Evolutionary conservation across 2,113 vertebrate genomes (phyloP).

Genomic region (Nannobrachium achirus): DNA sequence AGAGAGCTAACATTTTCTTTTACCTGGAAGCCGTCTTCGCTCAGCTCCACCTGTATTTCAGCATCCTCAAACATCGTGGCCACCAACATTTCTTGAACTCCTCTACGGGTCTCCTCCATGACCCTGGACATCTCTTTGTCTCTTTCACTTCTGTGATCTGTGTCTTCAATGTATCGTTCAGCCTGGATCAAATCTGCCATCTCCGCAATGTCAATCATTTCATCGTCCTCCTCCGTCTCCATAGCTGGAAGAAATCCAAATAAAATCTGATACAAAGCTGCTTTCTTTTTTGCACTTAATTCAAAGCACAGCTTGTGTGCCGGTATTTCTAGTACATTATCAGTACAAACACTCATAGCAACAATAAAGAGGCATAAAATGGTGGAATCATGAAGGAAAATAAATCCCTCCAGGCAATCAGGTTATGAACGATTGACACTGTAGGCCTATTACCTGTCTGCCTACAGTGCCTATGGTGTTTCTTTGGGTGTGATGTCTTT

Average conservation of each 20-base stretch:
- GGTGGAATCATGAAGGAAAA: too few species aligned
- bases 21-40: conserved; percentile 65
- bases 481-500: too few species aligned
- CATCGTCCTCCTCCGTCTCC: conserved; percentile 58
- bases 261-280: too few species aligned
- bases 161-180: conserved; percentile 87
- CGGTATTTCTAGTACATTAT: too few species aligned
- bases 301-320: too few species aligned
- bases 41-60: conserved; percentile 42
- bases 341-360: too few species aligned
- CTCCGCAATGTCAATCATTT: conserved; percentile 84
- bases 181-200: conserved; percentile 90
- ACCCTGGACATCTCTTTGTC: conserved; percentile 19
- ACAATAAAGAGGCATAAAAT: too few species aligned
- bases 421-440: too few species aligned
- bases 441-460: too few species aligned
- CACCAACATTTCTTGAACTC: conserved; percentile 76
- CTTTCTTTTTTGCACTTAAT: too few species aligned
- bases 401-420: too few species aligned
- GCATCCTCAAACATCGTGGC: conserved; percentile 80
- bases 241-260: background rate
- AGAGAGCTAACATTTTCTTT: background rate
- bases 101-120: conserved; percentile 44
- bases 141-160: conserved; percentile 29
- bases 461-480: too few species aligned